Conservation (phyloP, 2,113 vertebrate species). For the Columba janthina region DNA sequence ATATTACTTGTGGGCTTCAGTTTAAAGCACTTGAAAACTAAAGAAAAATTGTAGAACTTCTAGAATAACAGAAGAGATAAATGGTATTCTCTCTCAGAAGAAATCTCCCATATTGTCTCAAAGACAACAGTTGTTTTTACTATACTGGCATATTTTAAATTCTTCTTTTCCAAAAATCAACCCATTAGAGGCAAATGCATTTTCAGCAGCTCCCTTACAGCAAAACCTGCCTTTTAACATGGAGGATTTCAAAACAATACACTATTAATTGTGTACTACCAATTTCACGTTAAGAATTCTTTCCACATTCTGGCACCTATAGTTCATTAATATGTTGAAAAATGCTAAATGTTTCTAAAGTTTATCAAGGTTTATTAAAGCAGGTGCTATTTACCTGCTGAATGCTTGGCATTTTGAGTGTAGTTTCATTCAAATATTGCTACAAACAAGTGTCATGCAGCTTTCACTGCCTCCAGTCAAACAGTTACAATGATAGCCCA, state of each 20-base stretch:
- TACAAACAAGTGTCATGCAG: accelerated
- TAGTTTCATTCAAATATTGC: neutral
- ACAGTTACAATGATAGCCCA: accelerated
- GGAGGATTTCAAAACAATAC: neutral
- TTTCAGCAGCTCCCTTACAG: neutral
- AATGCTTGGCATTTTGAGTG: neutral
- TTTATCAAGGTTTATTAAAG: neutral
- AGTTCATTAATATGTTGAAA: neutral
- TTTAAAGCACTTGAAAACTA: neutral
- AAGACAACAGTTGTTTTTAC: neutral
- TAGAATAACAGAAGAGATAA: neutral
- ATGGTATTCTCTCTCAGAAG: neutral
- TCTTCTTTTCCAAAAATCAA: neutral
- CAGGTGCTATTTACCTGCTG: neutral
- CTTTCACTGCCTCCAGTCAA: neutral
- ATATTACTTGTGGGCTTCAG: neutral
- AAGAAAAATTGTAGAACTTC: neutral
- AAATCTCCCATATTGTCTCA: neutral
- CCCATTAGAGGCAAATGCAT: neutral
- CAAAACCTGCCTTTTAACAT: neutral
- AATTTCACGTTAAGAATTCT: neutral
- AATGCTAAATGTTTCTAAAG: neutral
- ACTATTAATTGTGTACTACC: neutral
- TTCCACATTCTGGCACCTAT: neutral
- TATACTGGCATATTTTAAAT: neutral